Percentiles rank a stretch among this genome's conserved stretches.
These are phyloP conservation scores for Psittacara wagleri DNA, from an alignment of 2,113 vertebrate genomes.

Conservation along the genomic window DNA sequence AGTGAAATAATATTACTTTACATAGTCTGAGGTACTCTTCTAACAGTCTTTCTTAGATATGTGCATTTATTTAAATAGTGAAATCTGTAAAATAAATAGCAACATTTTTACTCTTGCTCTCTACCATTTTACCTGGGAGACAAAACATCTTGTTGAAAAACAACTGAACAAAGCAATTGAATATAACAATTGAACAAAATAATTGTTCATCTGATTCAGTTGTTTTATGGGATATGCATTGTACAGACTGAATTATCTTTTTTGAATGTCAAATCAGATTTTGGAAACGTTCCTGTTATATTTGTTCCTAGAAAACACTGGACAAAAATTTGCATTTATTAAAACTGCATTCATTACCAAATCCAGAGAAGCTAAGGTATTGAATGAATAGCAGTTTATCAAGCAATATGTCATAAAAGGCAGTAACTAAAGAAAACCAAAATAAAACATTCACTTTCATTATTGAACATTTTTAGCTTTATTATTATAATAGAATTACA, in stretches of 20 bases:
- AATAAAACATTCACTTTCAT: conserved; percentile 74
- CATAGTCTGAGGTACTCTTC: neutral
- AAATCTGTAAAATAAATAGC: neutral
- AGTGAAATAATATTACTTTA: neutral
- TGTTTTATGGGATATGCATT: neutral
- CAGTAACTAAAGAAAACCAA: conserved; percentile 62
- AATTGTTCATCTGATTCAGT: neutral
- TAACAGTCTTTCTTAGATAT: neutral
- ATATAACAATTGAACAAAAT: too few species aligned
- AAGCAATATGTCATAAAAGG: neutral
- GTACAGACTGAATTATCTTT: neutral
- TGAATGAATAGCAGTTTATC: conserved; percentile 33
- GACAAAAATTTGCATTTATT: neutral
- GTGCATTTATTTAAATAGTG: neutral
- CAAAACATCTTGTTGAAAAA: neutral
- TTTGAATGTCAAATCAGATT: neutral
- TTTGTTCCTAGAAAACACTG: neutral
- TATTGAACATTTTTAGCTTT: conserved; percentile 81
- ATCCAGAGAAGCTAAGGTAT: neutral
- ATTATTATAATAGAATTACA: conserved; percentile 85
- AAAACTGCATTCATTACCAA: conserved; percentile 20
- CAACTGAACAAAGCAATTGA: too few species aligned
- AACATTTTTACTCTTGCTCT: neutral
- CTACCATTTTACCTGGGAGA: neutral
- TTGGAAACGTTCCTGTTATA: neutral